Percentiles rank a stretch among this genome's conserved stretches.
Evolutionary conservation across 2,888 invertebrate genomes (phyloP).

Genomic region (Dasypolia templi): DNA sequence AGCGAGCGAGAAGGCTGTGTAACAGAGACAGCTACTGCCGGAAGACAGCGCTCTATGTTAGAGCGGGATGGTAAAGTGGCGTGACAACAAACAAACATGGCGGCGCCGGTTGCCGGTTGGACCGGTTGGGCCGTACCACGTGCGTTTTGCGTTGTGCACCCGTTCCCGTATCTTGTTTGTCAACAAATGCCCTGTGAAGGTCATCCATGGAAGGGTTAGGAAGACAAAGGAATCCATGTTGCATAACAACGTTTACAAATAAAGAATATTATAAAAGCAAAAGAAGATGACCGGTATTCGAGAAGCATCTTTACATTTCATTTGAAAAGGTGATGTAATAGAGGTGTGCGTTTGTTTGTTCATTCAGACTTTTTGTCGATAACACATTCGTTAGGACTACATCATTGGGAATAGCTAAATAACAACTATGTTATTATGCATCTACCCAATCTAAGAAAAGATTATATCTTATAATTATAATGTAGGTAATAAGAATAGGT

Average conservation of each 20-base stretch:
- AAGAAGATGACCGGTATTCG: conserved; percentile 55
- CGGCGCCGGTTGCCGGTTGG: conserved; percentile 87
- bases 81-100: conserved; percentile 90
- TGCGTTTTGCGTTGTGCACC: conserved; percentile 84
- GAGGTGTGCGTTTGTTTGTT: conserved; percentile 59
- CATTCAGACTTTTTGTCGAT: conserved; percentile 65
- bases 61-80: conserved; percentile 82
- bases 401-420: background rate
- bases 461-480: too few species aligned
- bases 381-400: conserved; percentile 8
- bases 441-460: background rate
- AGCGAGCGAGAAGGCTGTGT: conserved; percentile 72
- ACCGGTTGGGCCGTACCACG: conserved; percentile 87
- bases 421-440: background rate
- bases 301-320: conserved; percentile 49
- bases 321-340: conserved; percentile 72
- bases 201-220: conserved; percentile 83
- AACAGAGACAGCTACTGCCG: conserved; percentile 69
- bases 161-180: conserved; percentile 88
- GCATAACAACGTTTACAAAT: conserved; percentile 71
- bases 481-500: too few species aligned
- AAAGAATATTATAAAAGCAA: conserved; percentile 51
- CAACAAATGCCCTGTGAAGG: conserved; percentile 89
- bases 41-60: conserved; percentile 70
- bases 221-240: conserved; percentile 83